Evolutionary conservation across 2,113 vertebrate species (phyloP).

Genomic region (Phoenicopterus ruber): DNA sequence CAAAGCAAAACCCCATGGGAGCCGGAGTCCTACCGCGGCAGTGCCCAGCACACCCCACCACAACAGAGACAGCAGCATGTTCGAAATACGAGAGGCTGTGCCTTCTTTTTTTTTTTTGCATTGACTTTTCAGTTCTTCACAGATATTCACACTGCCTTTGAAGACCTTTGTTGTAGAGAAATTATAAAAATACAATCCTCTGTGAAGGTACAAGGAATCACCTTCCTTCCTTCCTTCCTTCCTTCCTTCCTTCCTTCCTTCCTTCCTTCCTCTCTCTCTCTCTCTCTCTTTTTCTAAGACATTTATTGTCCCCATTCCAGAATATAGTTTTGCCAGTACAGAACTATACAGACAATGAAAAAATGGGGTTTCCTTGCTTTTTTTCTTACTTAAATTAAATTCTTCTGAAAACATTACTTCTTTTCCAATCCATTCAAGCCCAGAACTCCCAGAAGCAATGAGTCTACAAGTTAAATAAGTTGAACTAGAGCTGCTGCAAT

Average conservation of each 20-base stretch:
- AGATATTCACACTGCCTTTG: not conserved
- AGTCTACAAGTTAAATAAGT: not conserved
- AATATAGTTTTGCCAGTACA: not conserved
- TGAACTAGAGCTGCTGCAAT: not conserved
- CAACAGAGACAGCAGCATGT: fast-evolving
- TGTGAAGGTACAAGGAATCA: not conserved
- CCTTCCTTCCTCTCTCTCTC: too few species aligned
- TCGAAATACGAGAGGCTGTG: not conserved
- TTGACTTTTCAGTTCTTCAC: not conserved
- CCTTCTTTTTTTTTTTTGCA: not conserved
- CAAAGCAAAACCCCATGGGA: not conserved
- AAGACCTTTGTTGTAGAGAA: not conserved
- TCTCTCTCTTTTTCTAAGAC: not conserved
- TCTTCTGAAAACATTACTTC: not conserved
- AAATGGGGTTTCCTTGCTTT: not conserved
- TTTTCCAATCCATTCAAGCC: not conserved
- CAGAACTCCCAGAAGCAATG: not conserved
- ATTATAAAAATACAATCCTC: not conserved
- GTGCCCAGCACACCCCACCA: not conserved
- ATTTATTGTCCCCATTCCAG: not conserved
- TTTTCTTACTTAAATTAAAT: not conserved
- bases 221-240: too few species aligned
- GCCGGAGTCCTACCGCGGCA: fast-evolving
- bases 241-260: not conserved
- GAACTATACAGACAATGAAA: not conserved